Conservation (phyloP, 2,888 invertebrate species). For the Nematopogon swammerdamellus region DNA sequence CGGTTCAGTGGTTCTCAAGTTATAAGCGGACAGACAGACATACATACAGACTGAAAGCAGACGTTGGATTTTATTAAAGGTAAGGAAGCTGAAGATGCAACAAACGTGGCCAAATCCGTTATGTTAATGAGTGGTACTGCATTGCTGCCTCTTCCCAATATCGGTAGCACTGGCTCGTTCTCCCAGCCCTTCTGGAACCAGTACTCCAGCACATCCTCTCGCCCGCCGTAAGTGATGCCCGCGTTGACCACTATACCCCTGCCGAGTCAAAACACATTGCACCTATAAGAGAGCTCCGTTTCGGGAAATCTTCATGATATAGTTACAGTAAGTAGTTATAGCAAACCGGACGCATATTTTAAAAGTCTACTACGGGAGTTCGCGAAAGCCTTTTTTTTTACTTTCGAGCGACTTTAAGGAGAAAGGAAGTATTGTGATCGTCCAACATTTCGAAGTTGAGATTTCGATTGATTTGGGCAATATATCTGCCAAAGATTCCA, state of each 20-base stretch:
- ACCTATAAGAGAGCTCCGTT: constrained; percentile 11
- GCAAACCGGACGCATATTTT: background rate
- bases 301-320: background rate
- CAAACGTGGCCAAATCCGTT: constrained; percentile 56
- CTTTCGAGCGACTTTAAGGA: no score
- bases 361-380: no score
- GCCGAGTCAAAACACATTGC: constrained; percentile 20
- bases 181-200: constrained; percentile 67
- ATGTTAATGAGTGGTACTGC: constrained; percentile 62
- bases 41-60: no score
- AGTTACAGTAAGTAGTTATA: no score
- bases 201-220: constrained; percentile 58
- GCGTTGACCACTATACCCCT: constrained; percentile 53
- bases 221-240: constrained; percentile 62
- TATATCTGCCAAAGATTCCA: no score
- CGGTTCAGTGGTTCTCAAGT: no score
- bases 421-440: no score
- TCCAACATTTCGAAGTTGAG: no score
- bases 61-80: no score
- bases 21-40: no score
- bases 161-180: constrained; percentile 55
- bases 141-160: constrained; percentile 58
- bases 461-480: no score
- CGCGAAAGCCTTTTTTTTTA: background rate
- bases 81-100: no score